Evolutionary conservation across 2,797 vertebrate genomes (phyloP).

Genomic region (Florisuga fusca): DNA sequence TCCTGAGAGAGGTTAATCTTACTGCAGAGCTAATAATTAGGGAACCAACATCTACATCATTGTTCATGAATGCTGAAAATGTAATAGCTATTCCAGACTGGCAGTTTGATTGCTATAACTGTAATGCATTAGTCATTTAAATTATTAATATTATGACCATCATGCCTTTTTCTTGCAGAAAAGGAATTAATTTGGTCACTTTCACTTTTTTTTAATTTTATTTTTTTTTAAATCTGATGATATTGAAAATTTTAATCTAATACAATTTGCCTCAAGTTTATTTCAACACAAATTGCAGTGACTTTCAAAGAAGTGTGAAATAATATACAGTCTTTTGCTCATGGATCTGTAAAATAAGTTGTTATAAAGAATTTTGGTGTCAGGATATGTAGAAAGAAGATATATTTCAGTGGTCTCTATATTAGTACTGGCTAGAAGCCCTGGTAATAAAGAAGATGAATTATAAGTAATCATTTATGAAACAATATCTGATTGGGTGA

Average conservation of each 20-base stretch:
- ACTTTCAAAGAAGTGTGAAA: background rate
- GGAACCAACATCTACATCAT: background rate
- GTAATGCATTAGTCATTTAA: background rate
- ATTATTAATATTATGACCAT: slow-evolving; percentile 22
- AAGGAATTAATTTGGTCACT: slow-evolving; percentile 1
- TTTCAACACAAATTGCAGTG: background rate
- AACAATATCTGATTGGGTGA: background rate
- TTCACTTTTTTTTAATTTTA: background rate
- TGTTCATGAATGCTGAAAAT: slow-evolving; percentile 24
- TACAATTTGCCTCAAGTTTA: background rate
- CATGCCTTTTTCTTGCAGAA: background rate
- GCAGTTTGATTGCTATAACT: slow-evolving; percentile 6
- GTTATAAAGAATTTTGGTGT: background rate
- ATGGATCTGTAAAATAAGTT: background rate
- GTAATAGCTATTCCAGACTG: slow-evolving; percentile 21
- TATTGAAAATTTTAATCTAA: background rate
- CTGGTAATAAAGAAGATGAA: background rate
- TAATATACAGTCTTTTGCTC: background rate
- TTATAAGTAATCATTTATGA: background rate
- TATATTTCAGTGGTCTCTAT: background rate
- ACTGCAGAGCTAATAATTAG: background rate
- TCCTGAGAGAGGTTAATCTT: background rate
- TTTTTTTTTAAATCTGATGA: background rate
- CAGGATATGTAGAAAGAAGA: background rate
- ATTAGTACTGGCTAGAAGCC: background rate